phyloP scores from a whole-genome alignment of 2,797 vertebrate species.

The Hoplostethus atlanticus region DNA sequence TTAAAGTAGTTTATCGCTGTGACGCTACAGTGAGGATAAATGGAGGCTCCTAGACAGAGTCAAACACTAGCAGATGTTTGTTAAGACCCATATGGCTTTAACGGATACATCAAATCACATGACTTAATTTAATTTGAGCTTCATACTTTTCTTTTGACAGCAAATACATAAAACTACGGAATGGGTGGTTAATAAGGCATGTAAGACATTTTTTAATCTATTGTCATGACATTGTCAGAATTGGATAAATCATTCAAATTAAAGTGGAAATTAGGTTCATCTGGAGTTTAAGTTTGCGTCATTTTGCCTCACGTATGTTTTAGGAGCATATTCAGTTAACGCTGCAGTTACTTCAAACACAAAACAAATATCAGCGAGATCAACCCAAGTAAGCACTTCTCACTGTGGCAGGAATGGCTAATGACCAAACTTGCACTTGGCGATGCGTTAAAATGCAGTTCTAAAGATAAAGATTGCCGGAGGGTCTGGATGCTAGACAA shows the following conservation, averaged over 20 bases:
- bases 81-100: too few species aligned
- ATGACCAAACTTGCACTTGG: constrained; percentile 9
- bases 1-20: neutral
- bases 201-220: neutral
- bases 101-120: too few species aligned
- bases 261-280: constrained; percentile 12
- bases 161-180: too few species aligned
- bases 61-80: neutral
- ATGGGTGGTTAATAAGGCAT: too few species aligned
- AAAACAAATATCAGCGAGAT: constrained; percentile 30
- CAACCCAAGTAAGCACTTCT: constrained; percentile 34
- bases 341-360: constrained; percentile 10
- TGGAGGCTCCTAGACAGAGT: neutral
- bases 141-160: too few species aligned
- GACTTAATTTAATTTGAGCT: too few species aligned
- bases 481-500: neutral
- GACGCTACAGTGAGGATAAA: neutral
- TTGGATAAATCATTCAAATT: too few species aligned
- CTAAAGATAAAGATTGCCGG: neutral
- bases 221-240: neutral
- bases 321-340: constrained; percentile 7
- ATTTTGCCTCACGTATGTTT: constrained; percentile 3
- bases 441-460: neutral
- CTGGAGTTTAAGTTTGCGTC: constrained; percentile 23
- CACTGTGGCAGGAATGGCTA: constrained; percentile 32